Percentiles rank a stretch among this genome's conserved stretches.
phyloP scores from a whole-genome alignment of 2,888 invertebrate species.

The Thereva unica region DNA sequence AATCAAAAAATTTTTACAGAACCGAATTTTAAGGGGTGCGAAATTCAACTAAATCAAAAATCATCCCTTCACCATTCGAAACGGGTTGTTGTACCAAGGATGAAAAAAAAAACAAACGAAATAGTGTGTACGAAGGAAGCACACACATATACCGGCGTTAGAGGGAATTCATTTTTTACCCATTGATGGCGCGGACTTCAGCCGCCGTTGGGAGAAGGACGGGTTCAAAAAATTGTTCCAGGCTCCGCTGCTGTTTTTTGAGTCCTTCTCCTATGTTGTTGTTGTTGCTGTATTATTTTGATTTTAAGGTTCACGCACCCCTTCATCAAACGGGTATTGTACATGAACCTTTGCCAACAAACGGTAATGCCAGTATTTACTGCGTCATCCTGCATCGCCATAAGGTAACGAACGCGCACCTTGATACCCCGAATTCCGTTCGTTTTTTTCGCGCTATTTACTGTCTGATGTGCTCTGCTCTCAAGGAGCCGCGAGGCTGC shows the following conservation, averaged over 20 bases:
- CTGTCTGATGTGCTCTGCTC: constrained; percentile 19
- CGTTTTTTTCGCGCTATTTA: constrained; percentile 37
- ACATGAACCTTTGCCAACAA: constrained; percentile 24
- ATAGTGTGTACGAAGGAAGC: constrained; percentile 4
- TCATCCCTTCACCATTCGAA: constrained; percentile 42
- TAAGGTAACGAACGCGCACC: constrained; percentile 31
- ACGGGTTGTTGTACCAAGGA: constrained; percentile 38
- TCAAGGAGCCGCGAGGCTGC: constrained; percentile 26
- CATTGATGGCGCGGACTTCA: constrained; percentile 23
- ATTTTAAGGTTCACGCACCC: constrained; percentile 42
- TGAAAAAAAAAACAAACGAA: too few species aligned
- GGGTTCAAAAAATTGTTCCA: constrained; percentile 21
- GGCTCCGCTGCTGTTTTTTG: too few species aligned
- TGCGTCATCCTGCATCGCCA: constrained; percentile 36
- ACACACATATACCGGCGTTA: constrained; percentile 16
- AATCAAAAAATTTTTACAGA: constrained; percentile 39
- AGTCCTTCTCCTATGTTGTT: background rate
- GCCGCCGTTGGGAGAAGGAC: constrained; percentile 33
- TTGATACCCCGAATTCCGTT: constrained; percentile 10
- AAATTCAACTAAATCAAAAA: constrained; percentile 44
- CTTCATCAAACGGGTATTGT: constrained; percentile 40
- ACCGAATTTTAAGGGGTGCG: constrained; percentile 44
- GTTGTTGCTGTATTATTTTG: constrained; percentile 37
- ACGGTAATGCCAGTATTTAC: constrained; percentile 38
- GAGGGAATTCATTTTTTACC: constrained; percentile 33